These are phyloP conservation scores for Samia ricini DNA, from an alignment of 1,140 invertebrate genomes.

Conservation along the genomic window DNA sequence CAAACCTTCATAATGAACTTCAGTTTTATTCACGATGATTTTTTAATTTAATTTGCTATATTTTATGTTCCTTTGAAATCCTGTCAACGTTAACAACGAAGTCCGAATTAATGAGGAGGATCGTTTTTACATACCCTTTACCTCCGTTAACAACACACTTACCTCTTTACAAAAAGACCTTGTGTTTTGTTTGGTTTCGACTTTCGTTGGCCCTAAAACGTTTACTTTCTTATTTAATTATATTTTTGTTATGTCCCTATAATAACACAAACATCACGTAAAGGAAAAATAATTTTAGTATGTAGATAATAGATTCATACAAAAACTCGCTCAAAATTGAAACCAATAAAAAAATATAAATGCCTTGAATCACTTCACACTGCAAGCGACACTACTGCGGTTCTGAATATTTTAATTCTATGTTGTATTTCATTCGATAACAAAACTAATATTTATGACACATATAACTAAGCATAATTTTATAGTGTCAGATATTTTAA, in stretches of 20 bases:
- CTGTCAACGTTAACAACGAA: neutral
- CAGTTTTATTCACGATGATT: slow-evolving; percentile 39
- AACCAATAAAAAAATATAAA: no score
- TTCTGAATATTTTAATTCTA: no score
- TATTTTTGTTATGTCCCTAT: neutral
- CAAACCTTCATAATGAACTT: slow-evolving; percentile 56
- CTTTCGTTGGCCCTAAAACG: no score
- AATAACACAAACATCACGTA: no score
- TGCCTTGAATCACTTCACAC: no score
- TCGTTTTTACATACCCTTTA: neutral
- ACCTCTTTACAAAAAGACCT: neutral
- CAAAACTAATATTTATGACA: no score
- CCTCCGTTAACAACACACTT: neutral
- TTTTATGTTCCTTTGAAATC: slow-evolving; percentile 17
- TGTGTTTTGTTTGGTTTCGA: neutral
- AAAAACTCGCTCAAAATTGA: no score
- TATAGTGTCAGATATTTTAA: neutral
- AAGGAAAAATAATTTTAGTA: no score
- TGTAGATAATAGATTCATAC: no score
- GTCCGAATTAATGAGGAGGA: neutral
- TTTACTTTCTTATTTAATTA: neutral
- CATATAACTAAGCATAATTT: no score
- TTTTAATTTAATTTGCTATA: slow-evolving; percentile 44
- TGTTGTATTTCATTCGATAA: no score
- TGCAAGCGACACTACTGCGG: no score